phyloP scores from a whole-genome alignment of 2,888 invertebrate species.

The Vandiemenella viatica region DNA sequence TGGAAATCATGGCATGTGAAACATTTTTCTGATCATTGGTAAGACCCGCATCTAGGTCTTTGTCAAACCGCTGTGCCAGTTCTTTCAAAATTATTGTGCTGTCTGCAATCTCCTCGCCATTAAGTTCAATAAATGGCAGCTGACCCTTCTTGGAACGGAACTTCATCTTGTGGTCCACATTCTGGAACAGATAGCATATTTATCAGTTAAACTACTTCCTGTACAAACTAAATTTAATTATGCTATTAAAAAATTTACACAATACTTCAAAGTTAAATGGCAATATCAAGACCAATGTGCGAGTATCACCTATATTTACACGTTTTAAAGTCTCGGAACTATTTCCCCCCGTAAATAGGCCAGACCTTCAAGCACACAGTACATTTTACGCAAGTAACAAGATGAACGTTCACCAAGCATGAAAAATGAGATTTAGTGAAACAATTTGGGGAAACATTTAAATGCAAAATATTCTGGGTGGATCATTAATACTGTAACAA shows the following conservation, averaged over 20 bases:
- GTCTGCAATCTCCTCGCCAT: conserved; percentile 88
- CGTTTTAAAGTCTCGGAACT: too few relatives aligned
- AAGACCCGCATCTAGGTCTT: conserved; percentile 69
- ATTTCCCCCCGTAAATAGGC: too few relatives aligned
- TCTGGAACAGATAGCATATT: conserved; percentile 37
- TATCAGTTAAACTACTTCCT: background rate
- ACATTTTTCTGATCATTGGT: conserved; percentile 74
- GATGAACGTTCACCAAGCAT: too few relatives aligned
- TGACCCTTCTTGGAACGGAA: conserved; percentile 89
- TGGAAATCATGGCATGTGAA: conserved; percentile 81
- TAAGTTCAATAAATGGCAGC: conserved; percentile 85
- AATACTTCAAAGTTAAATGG: too few relatives aligned
- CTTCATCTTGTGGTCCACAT: conserved; percentile 87
- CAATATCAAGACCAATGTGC: too few relatives aligned
- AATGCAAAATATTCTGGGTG: too few relatives aligned
- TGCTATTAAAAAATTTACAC: background rate
- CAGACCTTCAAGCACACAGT: too few relatives aligned
- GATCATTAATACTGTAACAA: too few relatives aligned
- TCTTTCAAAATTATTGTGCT: conserved; percentile 82
- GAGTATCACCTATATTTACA: too few relatives aligned
- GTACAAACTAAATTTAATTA: background rate
- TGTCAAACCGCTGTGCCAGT: conserved; percentile 63
- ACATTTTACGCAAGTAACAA: too few relatives aligned
- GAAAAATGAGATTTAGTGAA: too few relatives aligned
- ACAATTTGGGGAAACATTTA: too few relatives aligned